Base-by-base conservation (phyloP, 2,888 invertebrate genomes). In the Augiades crinisus region DNA sequence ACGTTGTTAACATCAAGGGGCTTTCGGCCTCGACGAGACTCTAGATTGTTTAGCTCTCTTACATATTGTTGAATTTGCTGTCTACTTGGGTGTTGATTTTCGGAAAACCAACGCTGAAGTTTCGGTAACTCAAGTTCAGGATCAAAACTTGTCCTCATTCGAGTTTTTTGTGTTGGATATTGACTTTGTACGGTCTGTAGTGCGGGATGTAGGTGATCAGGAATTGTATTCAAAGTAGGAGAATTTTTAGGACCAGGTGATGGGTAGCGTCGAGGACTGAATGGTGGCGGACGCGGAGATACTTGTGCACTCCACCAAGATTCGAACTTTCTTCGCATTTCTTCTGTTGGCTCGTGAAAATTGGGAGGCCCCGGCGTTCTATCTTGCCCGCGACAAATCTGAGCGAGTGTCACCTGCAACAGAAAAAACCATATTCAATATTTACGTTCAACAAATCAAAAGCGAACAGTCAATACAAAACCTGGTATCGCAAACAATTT, bases 51-150 rank as follows among this genome's bases (percentile, higher is more conserved):
- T 60, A 99, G 88, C 73, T 98, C 98, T 65, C 96, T 94, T 51
- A 99, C 97, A 82, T 98, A 99, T 60, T 97, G 95, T 67, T 98
- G 97, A 73, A 99, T 98, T 87, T 98, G 98, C 69, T 98, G 97
- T 47, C 99, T 92, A 60, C 97, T 96, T 0, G 99, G 99, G 78
- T 99, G 99, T 66, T 98, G 98, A 80, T 99, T 99, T 75, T 98
- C 97, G 33, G 94, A 93, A 89, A 99, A 99, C 99, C 99, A 99
- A 63, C 96, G 93, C 75, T 99, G 99, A 46, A 99, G 87, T 70
- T 98, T 96, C 0, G 99, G 99, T 58, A 99, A 86, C 83, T 99
- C 99, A 69, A 98, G 91, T 82, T 99, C 98, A 0, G 98, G 98
- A 82, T 99, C 98, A 71, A 99, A 99, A 72, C 98, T 98, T 12